Percentiles rank a stretch among this genome's conserved stretches.
Evolutionary conservation across 2,113 vertebrate genomes (phyloP).

Genomic region (Tragelaphus buxtoni): DNA sequence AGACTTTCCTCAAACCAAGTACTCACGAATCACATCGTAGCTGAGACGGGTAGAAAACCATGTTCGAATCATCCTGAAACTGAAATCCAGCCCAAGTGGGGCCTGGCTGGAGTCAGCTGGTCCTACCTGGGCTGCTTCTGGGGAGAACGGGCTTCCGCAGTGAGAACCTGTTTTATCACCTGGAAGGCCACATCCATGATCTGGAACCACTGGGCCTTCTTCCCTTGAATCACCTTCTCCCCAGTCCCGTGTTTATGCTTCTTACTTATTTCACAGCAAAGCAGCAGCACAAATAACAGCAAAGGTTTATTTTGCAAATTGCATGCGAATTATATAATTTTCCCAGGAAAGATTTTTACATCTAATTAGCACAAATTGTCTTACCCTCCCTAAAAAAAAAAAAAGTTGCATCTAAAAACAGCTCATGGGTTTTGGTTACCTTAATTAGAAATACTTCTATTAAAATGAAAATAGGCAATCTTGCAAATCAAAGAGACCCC

Average conservation of each 20-base stretch:
- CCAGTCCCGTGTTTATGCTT: slow-evolving; percentile 53
- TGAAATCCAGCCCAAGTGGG: not conserved
- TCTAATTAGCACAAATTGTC: slow-evolving; percentile 74
- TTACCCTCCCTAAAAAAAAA: not conserved
- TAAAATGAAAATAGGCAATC: slow-evolving; percentile 50
- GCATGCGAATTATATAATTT: slow-evolving; percentile 74
- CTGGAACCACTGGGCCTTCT: not conserved
- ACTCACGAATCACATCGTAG: not conserved
- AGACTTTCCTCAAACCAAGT: not conserved
- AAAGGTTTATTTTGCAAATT: slow-evolving; percentile 62
- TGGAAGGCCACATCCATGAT: not conserved
- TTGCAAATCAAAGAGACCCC: slow-evolving; percentile 43
- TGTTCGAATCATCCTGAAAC: not conserved
- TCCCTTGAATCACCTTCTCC: not conserved
- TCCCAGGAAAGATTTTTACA: slow-evolving; percentile 72
- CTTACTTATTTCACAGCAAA: slow-evolving; percentile 46
- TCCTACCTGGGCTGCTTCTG: not conserved
- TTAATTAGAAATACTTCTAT: slow-evolving; percentile 43
- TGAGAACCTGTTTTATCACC: not conserved
- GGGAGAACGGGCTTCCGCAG: not conserved
- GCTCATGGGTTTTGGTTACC: slow-evolving; percentile 31
- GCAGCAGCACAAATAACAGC: slow-evolving; percentile 54
- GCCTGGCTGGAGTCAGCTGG: not conserved
- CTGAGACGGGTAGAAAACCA: not conserved
- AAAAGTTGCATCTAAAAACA: slow-evolving; percentile 65